phyloP scores from a whole-genome alignment of 2,888 invertebrate genomes.

The Tenthredo distinguenda region DNA sequence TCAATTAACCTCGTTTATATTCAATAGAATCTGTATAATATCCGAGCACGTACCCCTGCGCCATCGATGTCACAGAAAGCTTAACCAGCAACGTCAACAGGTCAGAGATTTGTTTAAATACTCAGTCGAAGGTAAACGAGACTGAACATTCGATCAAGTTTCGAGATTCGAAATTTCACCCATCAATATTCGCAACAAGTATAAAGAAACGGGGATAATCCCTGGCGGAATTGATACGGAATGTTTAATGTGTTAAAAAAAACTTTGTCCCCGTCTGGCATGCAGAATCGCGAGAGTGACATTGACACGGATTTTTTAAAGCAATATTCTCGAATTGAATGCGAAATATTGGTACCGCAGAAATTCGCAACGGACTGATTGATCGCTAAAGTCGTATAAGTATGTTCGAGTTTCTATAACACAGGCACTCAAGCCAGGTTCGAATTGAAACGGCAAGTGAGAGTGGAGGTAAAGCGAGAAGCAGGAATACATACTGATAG shows the following conservation, averaged over 20 bases:
- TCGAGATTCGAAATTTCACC: neutral
- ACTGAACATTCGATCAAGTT: neutral
- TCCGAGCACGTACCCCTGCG: neutral
- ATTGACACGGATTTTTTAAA: slow-evolving; percentile 4
- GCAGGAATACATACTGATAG: neutral
- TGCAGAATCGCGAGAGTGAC: neutral
- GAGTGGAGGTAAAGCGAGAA: neutral
- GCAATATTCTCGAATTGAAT: slow-evolving; percentile 5
- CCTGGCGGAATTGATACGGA: neutral
- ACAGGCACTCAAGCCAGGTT: slow-evolving; percentile 14
- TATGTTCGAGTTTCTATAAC: neutral
- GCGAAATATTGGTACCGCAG: slow-evolving; percentile 18
- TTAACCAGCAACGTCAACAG: neutral
- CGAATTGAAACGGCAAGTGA: slow-evolving; percentile 26
- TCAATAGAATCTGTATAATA: slow-evolving; percentile 22
- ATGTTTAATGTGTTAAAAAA: neutral
- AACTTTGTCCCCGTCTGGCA: neutral
- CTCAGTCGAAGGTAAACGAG: neutral
- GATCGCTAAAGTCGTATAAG: neutral
- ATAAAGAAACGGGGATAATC: neutral
- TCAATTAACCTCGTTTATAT: slow-evolving; percentile 41
- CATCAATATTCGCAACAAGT: neutral
- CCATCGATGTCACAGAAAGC: neutral
- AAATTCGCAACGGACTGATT: neutral
- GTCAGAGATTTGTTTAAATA: neutral